Base-by-base conservation (phyloP, 1,140 invertebrate genomes). In the Eufriesea mexicana region DNA sequence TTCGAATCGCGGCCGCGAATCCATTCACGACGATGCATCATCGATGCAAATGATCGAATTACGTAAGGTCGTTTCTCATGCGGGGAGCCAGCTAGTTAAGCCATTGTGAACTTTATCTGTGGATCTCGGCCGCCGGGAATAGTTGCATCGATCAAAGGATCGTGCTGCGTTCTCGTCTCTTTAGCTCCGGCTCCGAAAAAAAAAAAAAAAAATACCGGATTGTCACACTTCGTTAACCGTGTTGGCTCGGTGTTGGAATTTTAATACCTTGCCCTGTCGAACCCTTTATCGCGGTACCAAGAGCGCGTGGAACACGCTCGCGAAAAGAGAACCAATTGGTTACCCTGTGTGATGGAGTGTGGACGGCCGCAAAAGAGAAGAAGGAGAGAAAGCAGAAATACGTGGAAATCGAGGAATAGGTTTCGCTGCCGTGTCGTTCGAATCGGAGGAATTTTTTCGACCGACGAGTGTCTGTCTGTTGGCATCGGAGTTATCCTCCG, bases 211-310 rank as follows among this genome's bases (percentile, higher is more conserved):
- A 87, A 84, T 87, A 59, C 42, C 45, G 71, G 83, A 75, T 85
- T 68, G 86, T 84, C 62, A 79, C 83, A 87, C 82, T 89, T 88
- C 81, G 84, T 87, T 90, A 89, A 68, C 47, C 54, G 66, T 76
- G 55, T 79, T 86, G 84, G 77, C 64, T 49, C 62, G 47, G 35
- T 59, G 64, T 35, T 55, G 47, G 66, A 79, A 85, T 84, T 84
- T 86, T 77, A 76, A 88, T 87, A 76, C 28, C 2, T 45, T 8
- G 12, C n/a, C n/a, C 62, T 61, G 75, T 74, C 62, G 64, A 28
- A 61, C 67, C 84, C 59, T 75, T 45, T 16, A 47, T 54, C 42
- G 42, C 57, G 42, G 54, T 59, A 25, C 8, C 28, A 28, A 6
- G 18, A 7, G 9, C 23, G 6, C 23, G 6, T 23, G 25, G 45